Conservation (phyloP, 2,888 invertebrate genomes). For the Napeogenes sylphis region DNA sequence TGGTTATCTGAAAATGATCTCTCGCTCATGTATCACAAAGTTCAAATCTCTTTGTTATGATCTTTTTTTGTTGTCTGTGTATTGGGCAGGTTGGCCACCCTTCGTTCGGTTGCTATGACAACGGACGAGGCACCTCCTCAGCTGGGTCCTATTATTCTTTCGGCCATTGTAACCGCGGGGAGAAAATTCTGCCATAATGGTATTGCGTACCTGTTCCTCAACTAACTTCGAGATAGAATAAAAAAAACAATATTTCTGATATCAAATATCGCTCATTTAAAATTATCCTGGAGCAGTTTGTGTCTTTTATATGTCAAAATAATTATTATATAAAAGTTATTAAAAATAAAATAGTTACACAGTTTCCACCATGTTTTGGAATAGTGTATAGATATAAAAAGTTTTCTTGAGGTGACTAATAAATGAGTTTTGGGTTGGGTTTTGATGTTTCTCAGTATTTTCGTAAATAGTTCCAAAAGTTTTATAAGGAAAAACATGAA, state of each 20-base stretch:
- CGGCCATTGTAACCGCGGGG: constrained; percentile 60
- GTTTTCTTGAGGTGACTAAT: background rate
- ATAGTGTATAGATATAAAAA: background rate
- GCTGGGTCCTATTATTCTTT: constrained; percentile 73
- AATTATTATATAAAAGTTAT: background rate
- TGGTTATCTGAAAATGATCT: constrained; percentile 54
- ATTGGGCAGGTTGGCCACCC: constrained; percentile 73
- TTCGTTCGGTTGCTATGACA: constrained; percentile 69
- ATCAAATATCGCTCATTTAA: no score
- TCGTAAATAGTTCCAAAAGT: no score
- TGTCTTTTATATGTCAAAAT: no score
- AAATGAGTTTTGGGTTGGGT: background rate
- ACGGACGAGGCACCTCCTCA: constrained; percentile 75
- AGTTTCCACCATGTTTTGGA: no score
- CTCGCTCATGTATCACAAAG: constrained; percentile 57
- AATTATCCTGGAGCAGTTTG: background rate
- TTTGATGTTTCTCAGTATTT: background rate
- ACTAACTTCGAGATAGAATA: background rate
- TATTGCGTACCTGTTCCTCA: constrained; percentile 54
- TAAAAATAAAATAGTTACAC: no score
- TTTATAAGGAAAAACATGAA: no score
- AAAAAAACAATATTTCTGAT: background rate
- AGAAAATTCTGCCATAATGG: constrained; percentile 48
- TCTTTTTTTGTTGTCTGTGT: constrained; percentile 54
- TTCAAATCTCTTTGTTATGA: constrained; percentile 53